Percentiles rank a stretch among this genome's conserved stretches.
phyloP scores from a whole-genome alignment of 2,888 invertebrate species.

The Xanthorhoe designata region DNA sequence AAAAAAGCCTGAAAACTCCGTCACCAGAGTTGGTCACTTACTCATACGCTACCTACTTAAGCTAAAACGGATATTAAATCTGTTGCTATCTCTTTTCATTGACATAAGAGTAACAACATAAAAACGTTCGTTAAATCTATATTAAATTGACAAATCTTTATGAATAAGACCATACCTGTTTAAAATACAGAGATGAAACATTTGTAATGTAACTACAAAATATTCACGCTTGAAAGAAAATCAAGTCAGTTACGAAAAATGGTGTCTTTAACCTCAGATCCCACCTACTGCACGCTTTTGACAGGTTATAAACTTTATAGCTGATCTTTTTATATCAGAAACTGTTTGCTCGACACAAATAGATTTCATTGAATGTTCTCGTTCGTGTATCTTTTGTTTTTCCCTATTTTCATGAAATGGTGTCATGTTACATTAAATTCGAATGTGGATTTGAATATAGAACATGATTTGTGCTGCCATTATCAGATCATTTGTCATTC shows the following conservation, averaged over 20 bases:
- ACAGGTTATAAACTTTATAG: slow-evolving; percentile 46
- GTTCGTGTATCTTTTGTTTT: slow-evolving; percentile 38
- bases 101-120: too few relatives aligned
- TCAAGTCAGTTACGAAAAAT: slow-evolving; percentile 18
- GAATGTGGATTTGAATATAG: slow-evolving; percentile 62
- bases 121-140: too few relatives aligned
- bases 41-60: too few relatives aligned
- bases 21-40: too few relatives aligned
- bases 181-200: background rate
- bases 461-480: slow-evolving; percentile 59
- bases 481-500: slow-evolving; percentile 3
- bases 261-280: slow-evolving; percentile 22
- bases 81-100: too few relatives aligned
- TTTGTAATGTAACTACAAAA: slow-evolving; percentile 4
- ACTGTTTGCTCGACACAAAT: slow-evolving; percentile 32
- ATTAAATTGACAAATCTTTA: too few relatives aligned
- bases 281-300: slow-evolving; percentile 38
- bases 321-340: slow-evolving; percentile 35
- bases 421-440: slow-evolving; percentile 66
- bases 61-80: too few relatives aligned
- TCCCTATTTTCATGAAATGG: slow-evolving; percentile 54
- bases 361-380: slow-evolving; percentile 28
- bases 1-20: too few relatives aligned
- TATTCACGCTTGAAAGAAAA: slow-evolving; percentile 14
- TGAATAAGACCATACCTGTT: too few relatives aligned